Evolutionary conservation across 2,797 vertebrate species (phyloP).

Genomic region (Urosaurus nigricauda): DNA sequence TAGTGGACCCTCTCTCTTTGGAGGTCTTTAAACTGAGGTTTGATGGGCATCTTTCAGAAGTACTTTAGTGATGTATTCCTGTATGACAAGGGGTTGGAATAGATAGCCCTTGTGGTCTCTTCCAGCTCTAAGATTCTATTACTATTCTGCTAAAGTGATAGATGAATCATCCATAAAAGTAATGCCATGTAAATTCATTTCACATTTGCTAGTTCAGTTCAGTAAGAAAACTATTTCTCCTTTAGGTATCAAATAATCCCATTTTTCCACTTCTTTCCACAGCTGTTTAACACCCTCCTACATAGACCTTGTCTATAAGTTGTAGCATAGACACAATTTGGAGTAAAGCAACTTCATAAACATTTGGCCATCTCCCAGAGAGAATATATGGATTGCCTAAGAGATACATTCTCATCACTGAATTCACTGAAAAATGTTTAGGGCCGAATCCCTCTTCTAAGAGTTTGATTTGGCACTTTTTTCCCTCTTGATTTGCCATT

Average conservation of each 20-base stretch:
- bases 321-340: conserved; percentile 7
- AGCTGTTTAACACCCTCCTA: background rate
- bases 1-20: no score
- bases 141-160: background rate
- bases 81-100: no score
- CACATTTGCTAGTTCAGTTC: conserved; percentile 3
- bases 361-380: conserved; percentile 20
- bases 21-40: no score
- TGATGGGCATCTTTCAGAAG: no score
- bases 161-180: background rate
- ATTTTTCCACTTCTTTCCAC: background rate
- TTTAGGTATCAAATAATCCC: background rate
- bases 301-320: background rate
- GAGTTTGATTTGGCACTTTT: conserved; percentile 30
- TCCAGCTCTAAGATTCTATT: no score
- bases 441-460: conserved; percentile 6
- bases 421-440: conserved; percentile 18
- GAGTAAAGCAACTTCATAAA: conserved; percentile 9
- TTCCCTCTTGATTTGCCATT: conserved; percentile 17
- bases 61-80: no score
- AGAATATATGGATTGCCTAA: conserved; percentile 28
- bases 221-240: background rate
- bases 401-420: conserved; percentile 28
- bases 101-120: no score
- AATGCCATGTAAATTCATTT: background rate